Evolutionary conservation across 2,888 invertebrate genomes (phyloP).

Genomic region (Lumbricus terrestris): DNA sequence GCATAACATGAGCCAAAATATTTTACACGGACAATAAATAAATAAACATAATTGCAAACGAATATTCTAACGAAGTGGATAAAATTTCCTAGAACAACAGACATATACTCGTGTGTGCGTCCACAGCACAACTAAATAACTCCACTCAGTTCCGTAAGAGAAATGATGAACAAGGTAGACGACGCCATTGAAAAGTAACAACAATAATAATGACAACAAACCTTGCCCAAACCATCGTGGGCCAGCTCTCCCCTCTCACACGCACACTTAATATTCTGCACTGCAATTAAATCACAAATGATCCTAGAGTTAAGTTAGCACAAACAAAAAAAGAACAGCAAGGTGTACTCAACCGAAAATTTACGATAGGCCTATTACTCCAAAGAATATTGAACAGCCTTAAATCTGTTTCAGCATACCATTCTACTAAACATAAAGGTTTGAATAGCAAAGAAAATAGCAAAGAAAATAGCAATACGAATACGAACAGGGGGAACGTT

Average conservation of each 20-base stretch:
- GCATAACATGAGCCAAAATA: neutral
- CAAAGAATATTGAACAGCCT: neutral
- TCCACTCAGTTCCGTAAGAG: neutral
- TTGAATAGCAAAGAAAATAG: neutral
- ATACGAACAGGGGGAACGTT: neutral
- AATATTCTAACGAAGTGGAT: neutral
- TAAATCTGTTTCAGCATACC: neutral
- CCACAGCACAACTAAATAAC: neutral
- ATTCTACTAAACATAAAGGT: neutral
- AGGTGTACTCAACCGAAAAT: neutral
- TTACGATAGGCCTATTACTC: too few relatives aligned
- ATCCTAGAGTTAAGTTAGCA: neutral
- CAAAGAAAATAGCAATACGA: neutral
- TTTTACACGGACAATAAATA: neutral
- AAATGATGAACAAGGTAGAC: neutral
- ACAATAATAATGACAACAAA: neutral
- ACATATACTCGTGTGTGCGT: too few relatives aligned
- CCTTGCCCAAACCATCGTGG: neutral
- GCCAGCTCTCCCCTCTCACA: too few relatives aligned
- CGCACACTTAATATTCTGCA: neutral
- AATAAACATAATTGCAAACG: neutral
- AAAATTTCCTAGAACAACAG: conserved; percentile 3
- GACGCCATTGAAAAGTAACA: neutral
- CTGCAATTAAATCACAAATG: neutral
- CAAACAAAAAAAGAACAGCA: neutral